Conservation (phyloP, 2,113 vertebrate genomes). For the Caretta caretta region DNA sequence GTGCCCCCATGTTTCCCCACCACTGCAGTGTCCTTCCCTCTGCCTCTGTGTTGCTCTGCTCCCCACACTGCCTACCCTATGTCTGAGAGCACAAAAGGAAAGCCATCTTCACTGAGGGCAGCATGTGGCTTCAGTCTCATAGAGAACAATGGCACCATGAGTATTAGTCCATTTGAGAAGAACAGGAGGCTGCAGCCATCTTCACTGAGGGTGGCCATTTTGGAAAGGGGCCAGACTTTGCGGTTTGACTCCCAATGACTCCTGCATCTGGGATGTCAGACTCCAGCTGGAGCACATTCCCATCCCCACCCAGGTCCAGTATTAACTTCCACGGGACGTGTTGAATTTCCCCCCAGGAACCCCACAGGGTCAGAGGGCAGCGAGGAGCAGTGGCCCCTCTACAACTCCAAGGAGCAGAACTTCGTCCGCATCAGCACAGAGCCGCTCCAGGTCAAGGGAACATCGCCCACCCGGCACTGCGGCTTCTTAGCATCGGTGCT, state of each 20-base stretch:
- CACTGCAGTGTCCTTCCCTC: no score
- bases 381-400: background rate
- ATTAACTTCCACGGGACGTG: background rate
- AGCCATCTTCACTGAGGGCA: background rate
- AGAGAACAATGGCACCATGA: background rate
- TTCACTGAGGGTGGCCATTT: background rate
- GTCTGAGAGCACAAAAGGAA: background rate
- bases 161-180: background rate
- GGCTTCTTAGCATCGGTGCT: background rate
- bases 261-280: background rate
- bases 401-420: background rate
- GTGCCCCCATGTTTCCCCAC: background rate
- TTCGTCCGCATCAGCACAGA: background rate
- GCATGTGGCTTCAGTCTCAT: background rate
- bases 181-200: background rate
- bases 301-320: no score
- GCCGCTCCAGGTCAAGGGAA: background rate
- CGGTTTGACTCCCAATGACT: background rate
- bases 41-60: no score
- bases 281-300: no score
- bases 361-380: background rate
- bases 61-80: background rate
- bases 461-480: background rate
- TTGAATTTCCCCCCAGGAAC: background rate
- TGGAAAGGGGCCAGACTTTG: background rate